Evolutionary conservation across 2,113 vertebrate genomes (phyloP).

Genomic region (Oreotrochilus melanogaster): DNA sequence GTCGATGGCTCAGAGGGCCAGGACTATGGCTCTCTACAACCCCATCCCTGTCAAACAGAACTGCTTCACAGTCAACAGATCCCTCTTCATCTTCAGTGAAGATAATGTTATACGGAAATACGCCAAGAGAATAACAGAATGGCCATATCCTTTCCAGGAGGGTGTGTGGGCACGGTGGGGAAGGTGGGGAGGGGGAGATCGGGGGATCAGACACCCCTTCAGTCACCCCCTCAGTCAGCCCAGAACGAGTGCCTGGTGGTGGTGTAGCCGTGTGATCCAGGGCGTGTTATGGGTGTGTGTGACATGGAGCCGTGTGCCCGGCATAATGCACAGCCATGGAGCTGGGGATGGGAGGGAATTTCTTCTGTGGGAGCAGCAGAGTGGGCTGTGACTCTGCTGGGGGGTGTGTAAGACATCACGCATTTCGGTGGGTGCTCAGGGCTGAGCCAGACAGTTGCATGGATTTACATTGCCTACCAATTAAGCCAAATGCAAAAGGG

Average conservation of each 20-base stretch:
- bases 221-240: not conserved
- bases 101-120: slow-evolving; percentile 98
- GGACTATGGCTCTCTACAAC: slow-evolving; percentile 98
- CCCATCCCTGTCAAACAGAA: slow-evolving; percentile 97
- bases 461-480: not conserved
- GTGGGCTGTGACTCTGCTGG: not conserved
- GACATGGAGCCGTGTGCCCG: not conserved
- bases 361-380: not conserved
- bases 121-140: slow-evolving; percentile 97
- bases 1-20: slow-evolving; percentile 94
- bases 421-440: not conserved
- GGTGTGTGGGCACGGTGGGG: not conserved
- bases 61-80: slow-evolving; percentile 96
- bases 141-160: slow-evolving; percentile 94
- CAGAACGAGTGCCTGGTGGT: not conserved
- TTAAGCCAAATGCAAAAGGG: not conserved
- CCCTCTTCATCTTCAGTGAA: slow-evolving; percentile 98
- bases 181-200: not conserved
- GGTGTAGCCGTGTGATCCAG: not conserved
- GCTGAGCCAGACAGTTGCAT: not conserved
- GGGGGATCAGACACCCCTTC: not conserved
- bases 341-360: not conserved
- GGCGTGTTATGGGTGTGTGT: slow-evolving; percentile 18
- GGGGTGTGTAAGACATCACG: not conserved
- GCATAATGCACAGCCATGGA: not conserved